Conservation (phyloP, 2,113 vertebrate species). For the Microcebus lehilahytsara region DNA sequence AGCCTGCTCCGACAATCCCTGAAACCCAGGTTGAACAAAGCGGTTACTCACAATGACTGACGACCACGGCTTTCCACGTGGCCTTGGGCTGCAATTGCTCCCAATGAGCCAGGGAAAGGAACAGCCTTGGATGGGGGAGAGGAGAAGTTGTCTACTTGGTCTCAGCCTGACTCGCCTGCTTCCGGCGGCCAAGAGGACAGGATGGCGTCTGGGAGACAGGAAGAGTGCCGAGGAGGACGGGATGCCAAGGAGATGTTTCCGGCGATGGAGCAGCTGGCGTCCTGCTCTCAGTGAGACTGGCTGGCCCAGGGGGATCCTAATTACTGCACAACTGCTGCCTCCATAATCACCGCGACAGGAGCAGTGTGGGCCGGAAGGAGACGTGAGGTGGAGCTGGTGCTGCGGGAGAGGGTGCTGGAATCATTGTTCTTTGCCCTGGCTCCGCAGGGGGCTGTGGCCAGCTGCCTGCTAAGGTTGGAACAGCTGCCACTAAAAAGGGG, state of each 20-base stretch:
- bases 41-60: neutral
- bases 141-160: constrained; percentile 47
- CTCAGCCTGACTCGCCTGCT: neutral
- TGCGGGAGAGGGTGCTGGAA: constrained; percentile 64
- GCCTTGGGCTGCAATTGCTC: neutral
- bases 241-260: constrained; percentile 80
- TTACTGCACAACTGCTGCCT: constrained; percentile 80
- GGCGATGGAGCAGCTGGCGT: constrained; percentile 80
- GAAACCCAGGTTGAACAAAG: neutral
- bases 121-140: neutral
- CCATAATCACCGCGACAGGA: constrained; percentile 80
- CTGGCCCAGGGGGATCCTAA: constrained; percentile 83
- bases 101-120: neutral
- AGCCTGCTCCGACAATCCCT: neutral
- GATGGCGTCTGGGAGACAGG: constrained; percentile 40
- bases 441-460: neutral
- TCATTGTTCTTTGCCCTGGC: constrained; percentile 42
- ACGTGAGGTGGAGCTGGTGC: constrained; percentile 67
- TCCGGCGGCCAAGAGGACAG: constrained; percentile 29
- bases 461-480: constrained; percentile 56
- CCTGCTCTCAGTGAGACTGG: constrained; percentile 74
- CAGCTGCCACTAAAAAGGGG: constrained; percentile 78
- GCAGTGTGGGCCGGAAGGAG: constrained; percentile 72
- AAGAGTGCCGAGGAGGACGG: constrained; percentile 51
- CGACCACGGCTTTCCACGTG: neutral